A percentile compares a stretch with the other conserved stretches of the same genome.
These are phyloP conservation scores for Chaetura pelagica DNA, from an alignment of 2,113 vertebrate species.

Conservation along the genomic window DNA sequence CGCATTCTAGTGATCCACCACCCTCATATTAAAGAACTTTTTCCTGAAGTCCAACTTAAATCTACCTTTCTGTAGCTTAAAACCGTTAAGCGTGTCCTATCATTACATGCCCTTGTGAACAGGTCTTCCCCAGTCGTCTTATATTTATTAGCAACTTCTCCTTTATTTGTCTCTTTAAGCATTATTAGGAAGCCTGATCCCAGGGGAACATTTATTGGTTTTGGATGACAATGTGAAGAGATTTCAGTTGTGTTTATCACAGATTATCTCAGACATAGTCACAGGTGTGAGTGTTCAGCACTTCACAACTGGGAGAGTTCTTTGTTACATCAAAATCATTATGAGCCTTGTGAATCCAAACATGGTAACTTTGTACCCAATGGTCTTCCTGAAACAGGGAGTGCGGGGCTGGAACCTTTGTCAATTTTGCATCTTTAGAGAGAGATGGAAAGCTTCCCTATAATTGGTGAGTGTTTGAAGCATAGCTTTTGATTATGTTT, in stretches of 20 bases:
- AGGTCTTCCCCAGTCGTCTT: too few species aligned
- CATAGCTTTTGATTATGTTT: background rate
- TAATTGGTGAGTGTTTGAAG: constrained; percentile 87
- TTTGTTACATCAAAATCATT: background rate
- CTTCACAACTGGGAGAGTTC: background rate
- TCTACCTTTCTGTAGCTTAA: too few species aligned
- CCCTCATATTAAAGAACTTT: too few species aligned
- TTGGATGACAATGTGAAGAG: background rate
- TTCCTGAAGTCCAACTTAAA: too few species aligned
- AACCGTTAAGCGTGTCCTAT: too few species aligned
- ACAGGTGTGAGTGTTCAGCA: background rate
- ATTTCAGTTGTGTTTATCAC: background rate
- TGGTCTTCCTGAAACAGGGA: constrained; percentile 81
- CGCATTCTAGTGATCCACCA: too few species aligned
- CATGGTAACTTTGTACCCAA: constrained; percentile 3
- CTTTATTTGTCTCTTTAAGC: background rate
- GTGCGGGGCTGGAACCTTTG: constrained; percentile 93
- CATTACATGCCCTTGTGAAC: too few species aligned
- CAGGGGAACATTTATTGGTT: background rate
- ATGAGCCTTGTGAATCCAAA: background rate
- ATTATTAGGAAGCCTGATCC: background rate
- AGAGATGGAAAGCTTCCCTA: constrained; percentile 95
- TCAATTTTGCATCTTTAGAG: constrained; percentile 96
- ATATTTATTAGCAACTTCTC: background rate
- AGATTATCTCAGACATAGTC: background rate